Conservation (phyloP, 2,113 vertebrate genomes). For the Glaucomys volans region DNA sequence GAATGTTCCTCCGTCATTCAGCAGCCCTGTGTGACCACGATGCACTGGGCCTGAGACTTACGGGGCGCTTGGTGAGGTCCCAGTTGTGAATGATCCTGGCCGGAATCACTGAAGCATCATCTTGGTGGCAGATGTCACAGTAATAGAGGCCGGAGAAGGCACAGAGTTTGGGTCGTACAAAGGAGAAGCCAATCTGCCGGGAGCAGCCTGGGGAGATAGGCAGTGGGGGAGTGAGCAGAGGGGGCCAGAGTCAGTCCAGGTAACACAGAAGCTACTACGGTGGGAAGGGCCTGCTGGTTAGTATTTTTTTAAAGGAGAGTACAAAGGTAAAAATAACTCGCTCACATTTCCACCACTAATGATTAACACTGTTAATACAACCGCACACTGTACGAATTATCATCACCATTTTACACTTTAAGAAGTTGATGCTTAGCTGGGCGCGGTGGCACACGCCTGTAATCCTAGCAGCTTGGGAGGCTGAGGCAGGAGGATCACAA, state of each 20-base stretch:
- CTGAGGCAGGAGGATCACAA: neutral
- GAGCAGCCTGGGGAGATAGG: constrained; percentile 89
- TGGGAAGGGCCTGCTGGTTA: neutral
- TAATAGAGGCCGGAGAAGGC: constrained; percentile 95
- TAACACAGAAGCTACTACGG: accelerated
- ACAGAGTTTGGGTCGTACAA: constrained; percentile 91
- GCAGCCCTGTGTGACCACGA: accelerated
- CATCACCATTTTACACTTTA: neutral
- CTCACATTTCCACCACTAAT: neutral
- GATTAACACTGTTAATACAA: neutral
- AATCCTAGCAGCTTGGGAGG: no score
- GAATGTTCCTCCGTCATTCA: neutral
- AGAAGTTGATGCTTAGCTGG: neutral
- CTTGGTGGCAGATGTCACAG: constrained; percentile 94
- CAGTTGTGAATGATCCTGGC: constrained; percentile 98
- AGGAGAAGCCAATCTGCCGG: constrained; percentile 93
- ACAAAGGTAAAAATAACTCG: neutral
- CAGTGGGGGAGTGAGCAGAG: neutral
- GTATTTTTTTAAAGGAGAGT: neutral
- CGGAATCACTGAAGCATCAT: constrained; percentile 92
- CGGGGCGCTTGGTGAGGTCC: constrained; percentile 92
- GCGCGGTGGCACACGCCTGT: no score
- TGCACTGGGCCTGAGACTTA: constrained; percentile 71
- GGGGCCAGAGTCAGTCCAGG: neutral
- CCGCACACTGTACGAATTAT: neutral